These are phyloP conservation scores for Phoxinus dragarum DNA, from an alignment of 2,797 vertebrate species.

Conservation along the genomic window DNA sequence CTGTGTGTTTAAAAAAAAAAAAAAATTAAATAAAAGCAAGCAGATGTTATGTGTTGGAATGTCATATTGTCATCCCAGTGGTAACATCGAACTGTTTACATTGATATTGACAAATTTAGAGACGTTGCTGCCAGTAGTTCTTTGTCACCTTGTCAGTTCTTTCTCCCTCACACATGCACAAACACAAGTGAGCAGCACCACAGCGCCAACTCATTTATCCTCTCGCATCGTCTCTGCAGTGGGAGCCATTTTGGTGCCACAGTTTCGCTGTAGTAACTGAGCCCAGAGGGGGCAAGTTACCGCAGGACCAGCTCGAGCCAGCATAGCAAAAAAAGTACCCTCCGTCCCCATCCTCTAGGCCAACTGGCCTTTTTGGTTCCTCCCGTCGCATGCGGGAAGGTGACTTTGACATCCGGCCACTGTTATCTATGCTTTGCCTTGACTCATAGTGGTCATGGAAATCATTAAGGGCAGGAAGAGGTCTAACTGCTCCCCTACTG, in stretches of 20 bases:
- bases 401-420: constrained; percentile 42
- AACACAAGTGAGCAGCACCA: constrained; percentile 24
- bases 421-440: constrained; percentile 20
- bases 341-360: constrained; percentile 17
- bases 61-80: background rate
- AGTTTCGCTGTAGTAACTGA: constrained; percentile 51
- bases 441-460: constrained; percentile 3
- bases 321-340: constrained; percentile 47
- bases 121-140: constrained; percentile 11
- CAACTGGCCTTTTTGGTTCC: constrained; percentile 22
- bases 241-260: constrained; percentile 45
- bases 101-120: constrained; percentile 9
- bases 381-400: constrained; percentile 38
- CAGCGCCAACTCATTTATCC: constrained; percentile 34
- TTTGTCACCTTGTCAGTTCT: constrained; percentile 32
- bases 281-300: constrained; percentile 67
- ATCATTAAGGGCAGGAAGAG: background rate
- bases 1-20: no score
- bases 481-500: constrained; percentile 6
- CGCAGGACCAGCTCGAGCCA: constrained; percentile 47
- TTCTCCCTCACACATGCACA: constrained; percentile 18
- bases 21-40: background rate
- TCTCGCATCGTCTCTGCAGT: constrained; percentile 40
- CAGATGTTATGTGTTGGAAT: background rate
- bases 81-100: constrained; percentile 2